Evolutionary conservation across 2,113 vertebrate genomes (phyloP).

Genomic region (Origma solitaria): DNA sequence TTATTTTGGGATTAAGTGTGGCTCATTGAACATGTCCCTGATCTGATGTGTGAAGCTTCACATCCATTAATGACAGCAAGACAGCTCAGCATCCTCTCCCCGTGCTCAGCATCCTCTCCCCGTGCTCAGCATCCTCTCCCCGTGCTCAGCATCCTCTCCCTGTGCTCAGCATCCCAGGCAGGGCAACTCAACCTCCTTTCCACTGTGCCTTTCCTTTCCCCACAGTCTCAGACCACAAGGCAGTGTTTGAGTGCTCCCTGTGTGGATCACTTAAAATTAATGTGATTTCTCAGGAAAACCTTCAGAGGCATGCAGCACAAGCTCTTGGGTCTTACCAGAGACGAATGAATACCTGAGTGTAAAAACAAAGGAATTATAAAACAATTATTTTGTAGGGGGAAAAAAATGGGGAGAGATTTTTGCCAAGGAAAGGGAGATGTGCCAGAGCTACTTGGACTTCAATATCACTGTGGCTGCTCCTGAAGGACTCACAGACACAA

Average conservation of each 20-base stretch:
- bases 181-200: background rate
- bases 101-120: background rate
- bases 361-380: background rate
- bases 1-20: background rate
- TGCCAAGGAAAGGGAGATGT: background rate
- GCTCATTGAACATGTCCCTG: background rate
- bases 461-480: background rate
- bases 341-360: background rate
- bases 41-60: background rate
- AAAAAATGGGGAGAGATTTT: background rate
- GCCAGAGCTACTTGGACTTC: background rate
- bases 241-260: background rate
- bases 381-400: accelerated
- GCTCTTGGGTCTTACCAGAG: background rate
- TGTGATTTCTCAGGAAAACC: background rate
- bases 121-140: background rate
- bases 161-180: background rate
- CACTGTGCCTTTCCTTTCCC: background rate
- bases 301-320: background rate
- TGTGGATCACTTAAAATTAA: background rate
- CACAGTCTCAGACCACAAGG: background rate
- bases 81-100: background rate
- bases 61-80: accelerated
- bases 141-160: background rate
- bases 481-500: background rate